Evolutionary conservation across 2,113 vertebrate species (phyloP), one percentile per base, ranked within the genome.

Genomic region (Tinamus guttatus): DNA sequence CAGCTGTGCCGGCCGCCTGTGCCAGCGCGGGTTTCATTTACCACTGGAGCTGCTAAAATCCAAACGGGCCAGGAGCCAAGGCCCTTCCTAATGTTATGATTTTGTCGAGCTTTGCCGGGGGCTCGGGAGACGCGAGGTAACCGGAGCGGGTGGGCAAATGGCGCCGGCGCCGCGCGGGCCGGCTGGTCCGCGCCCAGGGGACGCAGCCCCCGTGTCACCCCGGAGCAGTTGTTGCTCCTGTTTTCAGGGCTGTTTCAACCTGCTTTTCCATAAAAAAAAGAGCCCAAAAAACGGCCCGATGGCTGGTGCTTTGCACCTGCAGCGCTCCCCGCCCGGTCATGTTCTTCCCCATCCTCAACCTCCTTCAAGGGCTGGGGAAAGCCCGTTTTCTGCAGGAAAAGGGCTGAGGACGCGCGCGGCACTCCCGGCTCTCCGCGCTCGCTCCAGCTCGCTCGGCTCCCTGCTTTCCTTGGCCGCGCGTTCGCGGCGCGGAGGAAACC

Each of bases 1-100:
- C 97, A 97, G 97, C 96, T 97, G 97, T 83, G 95, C 82, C 80
- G 86, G 82, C 73, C 74, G 81, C 7, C 90, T 63, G 64, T 85
- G 92, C 96, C 74, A 49, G 83, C 78, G 88, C 87, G 93, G 89
- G 88, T 97, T 93, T 85, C 87, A 95, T 97, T 93, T 80, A 94
- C 87, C 94, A 84, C 94, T 87, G 92, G 89, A 94, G 92, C 94
- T 65, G 92, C 94, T 95, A 86, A 95, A 94, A 94, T 79, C 93
- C 63, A 73, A 96, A 77, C 0, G 59, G 93, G 94, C 91, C n/a
- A 1, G 4, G 47, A 89, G 95, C 97, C 96, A 97, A 65, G 80
- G 60, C 90, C 62, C 80, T 91, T 96, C 95, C 94, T 77, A 87
- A 95, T 87, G 73, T 87, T 58, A 81, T 7, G 87, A 80, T 83